A percentile compares a stretch with the other conserved stretches of the same genome.
phyloP scores from a whole-genome alignment of 2,888 invertebrate species.

The Mesochorus sp. region DNA sequence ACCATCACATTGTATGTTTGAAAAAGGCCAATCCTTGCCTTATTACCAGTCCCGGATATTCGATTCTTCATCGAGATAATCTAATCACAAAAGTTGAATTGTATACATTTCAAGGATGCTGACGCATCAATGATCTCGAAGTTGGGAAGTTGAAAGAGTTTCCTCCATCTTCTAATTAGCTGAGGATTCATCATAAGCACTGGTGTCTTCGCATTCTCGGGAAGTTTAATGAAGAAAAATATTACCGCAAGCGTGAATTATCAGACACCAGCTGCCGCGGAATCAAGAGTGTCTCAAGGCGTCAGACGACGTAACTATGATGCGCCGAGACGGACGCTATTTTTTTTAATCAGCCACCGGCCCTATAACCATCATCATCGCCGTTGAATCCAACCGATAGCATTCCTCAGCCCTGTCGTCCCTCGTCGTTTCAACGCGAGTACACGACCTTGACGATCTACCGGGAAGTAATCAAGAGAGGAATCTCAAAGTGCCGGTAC shows the following conservation, averaged over 20 bases:
- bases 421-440: slow-evolving; percentile 10
- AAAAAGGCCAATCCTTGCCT: not conserved
- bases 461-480: slow-evolving; percentile 63
- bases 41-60: not conserved
- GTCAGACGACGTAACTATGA: slow-evolving; percentile 31
- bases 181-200: slow-evolving; percentile 44
- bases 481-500: slow-evolving; percentile 59
- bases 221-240: slow-evolving; percentile 6
- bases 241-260: not conserved
- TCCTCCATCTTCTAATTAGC: too few relatives aligned
- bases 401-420: slow-evolving; percentile 49
- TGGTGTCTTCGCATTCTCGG: slow-evolving; percentile 1
- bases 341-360: slow-evolving; percentile 28
- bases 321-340: not conserved
- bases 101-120: too few relatives aligned
- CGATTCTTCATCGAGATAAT: not conserved
- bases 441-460: slow-evolving; percentile 27
- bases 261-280: slow-evolving; percentile 29
- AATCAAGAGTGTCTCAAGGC: slow-evolving; percentile 39
- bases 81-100: too few relatives aligned
- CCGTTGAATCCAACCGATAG: slow-evolving; percentile 33
- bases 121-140: too few relatives aligned
- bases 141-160: too few relatives aligned
- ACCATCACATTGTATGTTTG: not conserved
- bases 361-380: slow-evolving; percentile 39